These are phyloP conservation scores for Onychomys leucogaster DNA, from an alignment of 2,797 vertebrate species.

Conservation along the genomic window DNA sequence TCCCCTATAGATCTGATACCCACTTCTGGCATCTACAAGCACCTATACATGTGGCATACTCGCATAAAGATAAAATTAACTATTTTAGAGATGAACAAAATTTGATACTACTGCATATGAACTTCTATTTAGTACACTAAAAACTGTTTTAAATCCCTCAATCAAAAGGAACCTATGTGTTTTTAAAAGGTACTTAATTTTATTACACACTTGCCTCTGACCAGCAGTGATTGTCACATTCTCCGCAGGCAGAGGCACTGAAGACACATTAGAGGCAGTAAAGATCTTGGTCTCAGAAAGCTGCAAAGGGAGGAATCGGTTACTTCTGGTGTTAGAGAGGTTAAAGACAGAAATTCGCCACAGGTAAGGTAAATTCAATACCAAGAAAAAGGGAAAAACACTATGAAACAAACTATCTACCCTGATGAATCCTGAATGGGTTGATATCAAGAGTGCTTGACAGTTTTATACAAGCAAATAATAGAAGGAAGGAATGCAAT, in stretches of 20 bases:
- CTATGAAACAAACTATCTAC: conserved; percentile 40
- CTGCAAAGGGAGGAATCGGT: conserved; percentile 84
- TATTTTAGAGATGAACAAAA: neutral
- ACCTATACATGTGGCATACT: neutral
- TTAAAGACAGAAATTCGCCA: conserved; percentile 46
- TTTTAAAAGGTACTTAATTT: conserved; percentile 26
- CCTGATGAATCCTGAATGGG: conserved; percentile 33
- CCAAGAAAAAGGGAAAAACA: conserved; percentile 2
- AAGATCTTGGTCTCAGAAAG: conserved; percentile 99
- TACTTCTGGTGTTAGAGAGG: conserved; percentile 17
- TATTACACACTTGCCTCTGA: conserved; percentile 91
- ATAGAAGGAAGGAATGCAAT: neutral
- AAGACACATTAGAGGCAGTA: conserved; percentile 96
- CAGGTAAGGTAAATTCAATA: conserved; percentile 19
- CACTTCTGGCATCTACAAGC: neutral
- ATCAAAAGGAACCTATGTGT: neutral
- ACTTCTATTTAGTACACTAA: neutral
- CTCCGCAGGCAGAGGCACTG: conserved; percentile 94
- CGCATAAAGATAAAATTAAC: neutral
- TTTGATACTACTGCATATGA: neutral
- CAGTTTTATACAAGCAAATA: conserved; percentile 46
- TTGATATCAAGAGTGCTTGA: neutral
- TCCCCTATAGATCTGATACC: neutral
- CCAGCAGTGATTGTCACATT: conserved; percentile 99
- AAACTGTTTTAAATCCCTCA: conserved; percentile 1